These are phyloP conservation scores for Brachionus paranguensis DNA, from an alignment of 1,140 invertebrate species.

Conservation along the genomic window DNA sequence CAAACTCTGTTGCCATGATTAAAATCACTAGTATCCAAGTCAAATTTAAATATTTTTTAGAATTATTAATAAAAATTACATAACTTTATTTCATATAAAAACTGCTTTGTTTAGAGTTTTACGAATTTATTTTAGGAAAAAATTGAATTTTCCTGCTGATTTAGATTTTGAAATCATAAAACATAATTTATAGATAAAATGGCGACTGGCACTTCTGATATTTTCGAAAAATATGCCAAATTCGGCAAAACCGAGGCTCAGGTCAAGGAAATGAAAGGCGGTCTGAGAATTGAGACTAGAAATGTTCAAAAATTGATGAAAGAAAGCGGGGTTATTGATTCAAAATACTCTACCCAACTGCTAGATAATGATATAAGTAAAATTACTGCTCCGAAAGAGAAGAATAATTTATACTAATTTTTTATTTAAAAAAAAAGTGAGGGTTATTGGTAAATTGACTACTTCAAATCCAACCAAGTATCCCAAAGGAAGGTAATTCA, in stretches of 20 bases:
- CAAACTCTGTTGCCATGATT: conserved; percentile 1
- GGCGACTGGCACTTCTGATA: neutral
- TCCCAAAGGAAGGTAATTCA: neutral
- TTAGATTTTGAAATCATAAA: neutral
- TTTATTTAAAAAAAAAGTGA: conserved; percentile 13
- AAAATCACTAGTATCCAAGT: conserved; percentile 12
- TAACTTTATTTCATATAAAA: neutral
- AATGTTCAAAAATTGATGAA: conserved; percentile 40
- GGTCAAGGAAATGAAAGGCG: conserved; percentile 31
- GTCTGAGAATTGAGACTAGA: conserved; percentile 29
- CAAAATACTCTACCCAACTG: conserved; percentile 19
- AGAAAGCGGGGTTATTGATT: conserved; percentile 39
- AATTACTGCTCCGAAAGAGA: neutral
- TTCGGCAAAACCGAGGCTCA: conserved; percentile 40
- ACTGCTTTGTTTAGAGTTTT: neutral
- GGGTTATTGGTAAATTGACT: conserved; percentile 40
- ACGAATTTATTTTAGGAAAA: neutral
- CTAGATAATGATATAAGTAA: conserved; percentile 40
- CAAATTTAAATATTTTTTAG: neutral
- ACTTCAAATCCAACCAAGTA: neutral
- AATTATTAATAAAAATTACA: conserved; percentile 28
- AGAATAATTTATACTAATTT: neutral
- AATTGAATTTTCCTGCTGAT: neutral
- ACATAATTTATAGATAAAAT: neutral
- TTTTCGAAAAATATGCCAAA: conserved; percentile 39